Conservation (phyloP, 2,113 vertebrate species). For the Terrapene triunguis region DNA sequence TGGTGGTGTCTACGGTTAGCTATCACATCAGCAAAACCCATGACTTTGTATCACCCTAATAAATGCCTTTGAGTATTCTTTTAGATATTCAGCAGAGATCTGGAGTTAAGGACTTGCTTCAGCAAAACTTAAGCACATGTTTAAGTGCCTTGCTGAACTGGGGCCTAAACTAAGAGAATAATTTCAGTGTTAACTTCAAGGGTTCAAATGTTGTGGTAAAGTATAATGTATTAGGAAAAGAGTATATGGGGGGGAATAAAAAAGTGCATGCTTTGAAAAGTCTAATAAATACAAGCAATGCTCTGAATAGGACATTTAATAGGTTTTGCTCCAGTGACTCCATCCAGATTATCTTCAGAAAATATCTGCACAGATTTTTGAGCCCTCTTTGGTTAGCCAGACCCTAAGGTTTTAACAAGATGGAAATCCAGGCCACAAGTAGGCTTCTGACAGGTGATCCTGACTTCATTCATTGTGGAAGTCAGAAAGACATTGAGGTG, state of each 20-base stretch:
- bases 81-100: conserved; percentile 5
- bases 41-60: too few relatives aligned
- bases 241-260: neutral
- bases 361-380: neutral
- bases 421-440: neutral
- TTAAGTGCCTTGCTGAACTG: too few relatives aligned
- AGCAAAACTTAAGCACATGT: neutral
- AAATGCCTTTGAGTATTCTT: too few relatives aligned
- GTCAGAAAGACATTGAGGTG: neutral
- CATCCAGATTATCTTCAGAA: neutral
- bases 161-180: neutral
- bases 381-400: neutral
- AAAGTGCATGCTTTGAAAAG: neutral
- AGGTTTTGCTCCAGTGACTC: neutral
- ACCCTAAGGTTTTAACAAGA: neutral
- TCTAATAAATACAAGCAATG: neutral
- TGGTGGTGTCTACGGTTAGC: neutral
- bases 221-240: neutral
- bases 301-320: neutral
- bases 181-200: neutral
- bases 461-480: neutral
- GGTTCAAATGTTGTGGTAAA: neutral
- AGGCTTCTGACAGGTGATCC: neutral
- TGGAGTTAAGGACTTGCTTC: neutral
- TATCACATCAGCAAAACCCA: neutral